Conservation (phyloP, 2,797 vertebrate genomes). For the Catostomus latipinnis region DNA sequence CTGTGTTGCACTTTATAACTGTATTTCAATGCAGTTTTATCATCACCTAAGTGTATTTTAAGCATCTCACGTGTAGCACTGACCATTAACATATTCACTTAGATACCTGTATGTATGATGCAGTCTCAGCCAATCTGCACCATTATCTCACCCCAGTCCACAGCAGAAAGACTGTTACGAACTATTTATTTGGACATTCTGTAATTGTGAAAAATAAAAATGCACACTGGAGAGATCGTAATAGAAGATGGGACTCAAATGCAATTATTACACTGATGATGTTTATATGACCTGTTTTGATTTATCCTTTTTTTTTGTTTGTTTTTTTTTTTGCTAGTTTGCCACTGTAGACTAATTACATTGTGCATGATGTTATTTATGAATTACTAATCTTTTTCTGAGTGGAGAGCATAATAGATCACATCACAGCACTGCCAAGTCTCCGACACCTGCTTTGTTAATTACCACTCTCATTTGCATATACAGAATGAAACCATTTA, state of each 20-base stretch:
- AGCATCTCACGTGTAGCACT: neutral
- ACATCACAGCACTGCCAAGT: constrained; percentile 43
- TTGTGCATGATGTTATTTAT: constrained; percentile 43
- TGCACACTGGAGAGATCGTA: neutral
- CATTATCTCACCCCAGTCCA: neutral
- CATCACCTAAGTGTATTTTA: neutral
- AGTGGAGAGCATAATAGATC: constrained; percentile 41
- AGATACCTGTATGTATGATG: constrained; percentile 49
- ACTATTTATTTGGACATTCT: constrained; percentile 10
- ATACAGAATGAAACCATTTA: constrained; percentile 38
- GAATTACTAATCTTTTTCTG: constrained; percentile 47
- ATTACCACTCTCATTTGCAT: constrained; percentile 44
- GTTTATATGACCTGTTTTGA: constrained; percentile 10
- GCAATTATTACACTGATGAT: constrained; percentile 23
- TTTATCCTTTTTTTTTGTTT: neutral
- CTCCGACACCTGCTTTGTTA: constrained; percentile 48
- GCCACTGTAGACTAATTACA: constrained; percentile 30
- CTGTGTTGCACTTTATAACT: neutral
- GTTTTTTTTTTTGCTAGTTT: constrained; percentile 7
- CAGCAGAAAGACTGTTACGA: constrained; percentile 26
- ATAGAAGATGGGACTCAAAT: constrained; percentile 18
- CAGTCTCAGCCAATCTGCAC: constrained; percentile 20
- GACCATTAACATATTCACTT: constrained; percentile 11
- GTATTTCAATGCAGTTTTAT: constrained; percentile 11
- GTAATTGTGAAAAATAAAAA: too few relatives aligned